These are phyloP conservation scores for Caracal caracal DNA, from an alignment of 2,113 vertebrate species.

Conservation along the genomic window DNA sequence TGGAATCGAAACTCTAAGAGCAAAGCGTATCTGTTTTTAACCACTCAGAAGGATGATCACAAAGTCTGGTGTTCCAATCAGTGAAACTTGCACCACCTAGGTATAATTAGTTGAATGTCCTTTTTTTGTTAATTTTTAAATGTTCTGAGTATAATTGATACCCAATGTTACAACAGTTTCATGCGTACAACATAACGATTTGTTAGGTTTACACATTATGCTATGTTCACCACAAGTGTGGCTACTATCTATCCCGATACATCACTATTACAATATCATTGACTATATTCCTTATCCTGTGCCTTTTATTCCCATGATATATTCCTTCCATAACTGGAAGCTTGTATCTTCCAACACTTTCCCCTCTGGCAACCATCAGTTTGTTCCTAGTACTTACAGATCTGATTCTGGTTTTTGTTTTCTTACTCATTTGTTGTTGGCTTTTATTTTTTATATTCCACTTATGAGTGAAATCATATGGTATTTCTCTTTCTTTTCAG, in stretches of 20 bases:
- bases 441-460: background rate
- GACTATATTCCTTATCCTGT: background rate
- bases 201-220: background rate
- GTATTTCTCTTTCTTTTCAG: background rate
- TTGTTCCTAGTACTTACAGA: background rate
- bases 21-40: background rate
- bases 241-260: background rate
- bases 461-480: background rate
- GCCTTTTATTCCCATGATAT: background rate
- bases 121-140: background rate
- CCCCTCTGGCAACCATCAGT: background rate
- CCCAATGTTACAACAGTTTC: background rate
- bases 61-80: background rate
- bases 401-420: background rate
- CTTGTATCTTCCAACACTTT: background rate
- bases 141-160: background rate
- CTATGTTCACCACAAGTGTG: background rate
- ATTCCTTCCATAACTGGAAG: background rate
- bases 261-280: background rate
- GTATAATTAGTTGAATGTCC: background rate
- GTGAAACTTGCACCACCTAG: background rate
- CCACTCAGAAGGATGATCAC: background rate
- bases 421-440: background rate
- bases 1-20: background rate
- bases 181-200: background rate